A percentile compares a stretch with the other conserved stretches of the same genome.
These are phyloP conservation scores for Microtus richardsoni DNA, from an alignment of 2,113 vertebrate species.

Conservation along the genomic window DNA sequence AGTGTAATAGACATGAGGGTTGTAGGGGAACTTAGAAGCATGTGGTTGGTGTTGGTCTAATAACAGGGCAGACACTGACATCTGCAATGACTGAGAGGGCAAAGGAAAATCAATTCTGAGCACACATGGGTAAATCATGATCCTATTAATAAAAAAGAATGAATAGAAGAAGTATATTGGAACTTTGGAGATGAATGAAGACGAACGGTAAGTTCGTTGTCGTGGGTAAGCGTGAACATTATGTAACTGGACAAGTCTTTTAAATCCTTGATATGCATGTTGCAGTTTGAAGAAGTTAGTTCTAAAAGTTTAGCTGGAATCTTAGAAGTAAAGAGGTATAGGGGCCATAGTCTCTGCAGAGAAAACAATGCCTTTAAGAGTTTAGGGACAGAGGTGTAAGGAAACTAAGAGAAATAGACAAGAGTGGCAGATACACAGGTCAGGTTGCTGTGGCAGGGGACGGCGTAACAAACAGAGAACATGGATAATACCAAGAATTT, in stretches of 20 bases:
- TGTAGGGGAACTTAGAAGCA: background rate
- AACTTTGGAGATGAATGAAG: background rate
- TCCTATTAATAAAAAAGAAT: background rate
- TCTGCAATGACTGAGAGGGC: background rate
- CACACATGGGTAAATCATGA: background rate
- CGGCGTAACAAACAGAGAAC: background rate
- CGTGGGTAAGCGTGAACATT: background rate
- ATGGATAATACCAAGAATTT: background rate
- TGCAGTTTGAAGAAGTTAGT: background rate
- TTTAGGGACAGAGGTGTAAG: background rate
- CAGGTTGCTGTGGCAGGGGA: fast-evolving
- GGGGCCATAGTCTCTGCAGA: background rate
- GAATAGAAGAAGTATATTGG: background rate
- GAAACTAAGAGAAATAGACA: background rate
- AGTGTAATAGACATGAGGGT: background rate
- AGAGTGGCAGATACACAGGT: background rate
- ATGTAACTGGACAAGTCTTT: background rate
- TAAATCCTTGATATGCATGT: background rate
- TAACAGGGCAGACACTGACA: background rate
- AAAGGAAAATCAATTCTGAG: background rate
- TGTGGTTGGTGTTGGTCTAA: background rate
- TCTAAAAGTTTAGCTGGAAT: background rate
- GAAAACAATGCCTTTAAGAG: background rate
- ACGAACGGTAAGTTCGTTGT: background rate
- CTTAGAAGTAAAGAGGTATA: background rate